Base-by-base conservation (phyloP, 2,797 vertebrate genomes). In the Spondyliosoma cantharus region DNA sequence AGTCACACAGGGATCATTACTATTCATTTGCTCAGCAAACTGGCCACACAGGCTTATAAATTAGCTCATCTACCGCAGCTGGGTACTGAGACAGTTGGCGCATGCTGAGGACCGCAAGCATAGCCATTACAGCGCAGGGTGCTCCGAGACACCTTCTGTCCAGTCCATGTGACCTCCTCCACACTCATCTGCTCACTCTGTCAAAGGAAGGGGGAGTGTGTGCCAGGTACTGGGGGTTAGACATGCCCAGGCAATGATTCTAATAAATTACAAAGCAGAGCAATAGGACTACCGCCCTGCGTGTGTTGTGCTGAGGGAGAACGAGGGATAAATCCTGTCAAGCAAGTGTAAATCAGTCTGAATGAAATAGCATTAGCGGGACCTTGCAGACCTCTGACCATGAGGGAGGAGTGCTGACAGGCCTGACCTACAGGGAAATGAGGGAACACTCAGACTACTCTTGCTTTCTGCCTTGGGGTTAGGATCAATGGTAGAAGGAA, bases 1-100 rank as follows among this genome's bases (percentile, higher is more conserved):
- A 90, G 87, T 86, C 90, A 90, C 84, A 72, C 86, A 59, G 89
- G 84, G 87, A 91, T 94, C 92, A 93, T 92, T 91, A 91, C 87
- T 91, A 93, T 92, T 95, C 93, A 94, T 95, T 95, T 95, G 91
- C 91, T 93, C 87, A 87, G 87, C 81, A 91, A 92, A 93, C 90
- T 91, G 92, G 88, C 91, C 86, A 86, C 88, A 86, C 86, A 85
- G 89, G 85, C 82, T 90, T 87, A 86, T 91, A 87, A 91, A 92
- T 92, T 84, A 93, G 86, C 86, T 88, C 88, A 87, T 89, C 86
- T 86, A 89, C 69, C 68, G 62, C 87, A 93, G 90, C 84, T 89
- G 91, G 84, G 85, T 71, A 78, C 82, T 20, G 74, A 92, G 89
- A 89, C 89, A 86, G 86, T 87, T 82, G 83, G 86, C 54, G 67